A percentile compares a stretch with the other conserved stretches of the same genome.
Conservation (phyloP, 1,140 invertebrate species). For the Phenacoccus solenopsis region DNA sequence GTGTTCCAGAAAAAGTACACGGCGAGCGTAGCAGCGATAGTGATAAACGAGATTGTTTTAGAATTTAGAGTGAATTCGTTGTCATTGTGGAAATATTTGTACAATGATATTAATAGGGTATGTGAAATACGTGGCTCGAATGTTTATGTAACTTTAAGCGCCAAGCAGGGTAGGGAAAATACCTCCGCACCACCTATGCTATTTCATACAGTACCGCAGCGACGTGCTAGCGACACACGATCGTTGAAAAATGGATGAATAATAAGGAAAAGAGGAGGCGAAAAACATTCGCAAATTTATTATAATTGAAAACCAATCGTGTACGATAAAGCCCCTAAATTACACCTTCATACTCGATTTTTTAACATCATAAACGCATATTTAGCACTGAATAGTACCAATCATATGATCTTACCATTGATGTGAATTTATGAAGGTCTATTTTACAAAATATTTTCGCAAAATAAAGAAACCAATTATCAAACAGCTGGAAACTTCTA, state of each 20-base stretch:
- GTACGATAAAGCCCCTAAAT: too few relatives aligned
- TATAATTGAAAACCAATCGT: neutral
- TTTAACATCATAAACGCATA: too few relatives aligned
- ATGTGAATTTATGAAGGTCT: too few relatives aligned
- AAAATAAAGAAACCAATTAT: too few relatives aligned
- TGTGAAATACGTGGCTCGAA: neutral
- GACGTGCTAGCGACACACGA: neutral
- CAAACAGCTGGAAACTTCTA: too few relatives aligned
- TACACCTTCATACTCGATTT: too few relatives aligned
- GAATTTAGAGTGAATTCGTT: neutral
- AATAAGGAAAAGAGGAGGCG: neutral
- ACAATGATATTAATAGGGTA: conserved; percentile 2
- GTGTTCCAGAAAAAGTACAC: neutral
- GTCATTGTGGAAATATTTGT: neutral
- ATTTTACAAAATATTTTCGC: too few relatives aligned
- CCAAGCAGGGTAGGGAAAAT: too few relatives aligned
- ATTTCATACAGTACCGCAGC: neutral
- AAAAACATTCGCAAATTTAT: too few relatives aligned
- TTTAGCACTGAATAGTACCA: too few relatives aligned
- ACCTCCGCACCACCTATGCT: too few relatives aligned
- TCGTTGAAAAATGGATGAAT: neutral
- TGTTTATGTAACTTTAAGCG: neutral
- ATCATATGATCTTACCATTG: too few relatives aligned
- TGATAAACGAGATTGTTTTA: neutral
- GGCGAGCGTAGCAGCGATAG: neutral